These are phyloP conservation scores for Holacanthus passer DNA, from an alignment of 2,113 vertebrate species.

Conservation along the genomic window DNA sequence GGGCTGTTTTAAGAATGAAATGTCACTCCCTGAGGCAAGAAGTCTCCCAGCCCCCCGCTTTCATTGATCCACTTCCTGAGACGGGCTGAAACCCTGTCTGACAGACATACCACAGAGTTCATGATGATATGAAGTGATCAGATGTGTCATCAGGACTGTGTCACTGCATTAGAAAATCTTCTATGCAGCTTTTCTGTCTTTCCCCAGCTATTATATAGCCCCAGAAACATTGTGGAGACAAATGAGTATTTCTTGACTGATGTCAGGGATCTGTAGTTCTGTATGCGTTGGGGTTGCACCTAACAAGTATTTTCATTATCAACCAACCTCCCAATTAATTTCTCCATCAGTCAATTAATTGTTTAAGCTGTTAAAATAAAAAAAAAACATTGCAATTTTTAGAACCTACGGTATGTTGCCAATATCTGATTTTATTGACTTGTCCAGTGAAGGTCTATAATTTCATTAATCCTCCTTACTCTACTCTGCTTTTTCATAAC, in stretches of 20 bases:
- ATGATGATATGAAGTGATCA: constrained; percentile 16
- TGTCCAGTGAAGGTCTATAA: neutral
- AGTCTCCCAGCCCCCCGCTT: constrained; percentile 19
- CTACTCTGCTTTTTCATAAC: constrained; percentile 43
- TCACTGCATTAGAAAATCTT: neutral
- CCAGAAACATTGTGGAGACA: neutral
- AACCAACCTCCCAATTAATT: neutral
- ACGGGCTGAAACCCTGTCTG: constrained; percentile 18
- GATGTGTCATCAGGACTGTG: neutral
- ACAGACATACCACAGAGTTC: constrained; percentile 21
- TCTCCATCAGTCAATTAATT: neutral
- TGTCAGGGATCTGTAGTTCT: neutral
- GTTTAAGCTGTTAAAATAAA: neutral
- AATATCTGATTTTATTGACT: constrained; percentile 3
- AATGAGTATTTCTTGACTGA: neutral
- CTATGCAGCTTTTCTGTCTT: neutral
- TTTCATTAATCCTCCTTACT: constrained; percentile 5
- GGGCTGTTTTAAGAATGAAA: constrained; percentile 50
- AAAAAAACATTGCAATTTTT: no score
- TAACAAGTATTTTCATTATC: neutral
- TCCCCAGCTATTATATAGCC: neutral
- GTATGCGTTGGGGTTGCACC: neutral
- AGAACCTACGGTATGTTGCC: neutral
- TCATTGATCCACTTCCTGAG: constrained; percentile 46
- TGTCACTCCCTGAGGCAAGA: constrained; percentile 27